Evolutionary conservation across 1,140 invertebrate genomes (phyloP).

Genomic region (Drosophila prosaltans): DNA sequence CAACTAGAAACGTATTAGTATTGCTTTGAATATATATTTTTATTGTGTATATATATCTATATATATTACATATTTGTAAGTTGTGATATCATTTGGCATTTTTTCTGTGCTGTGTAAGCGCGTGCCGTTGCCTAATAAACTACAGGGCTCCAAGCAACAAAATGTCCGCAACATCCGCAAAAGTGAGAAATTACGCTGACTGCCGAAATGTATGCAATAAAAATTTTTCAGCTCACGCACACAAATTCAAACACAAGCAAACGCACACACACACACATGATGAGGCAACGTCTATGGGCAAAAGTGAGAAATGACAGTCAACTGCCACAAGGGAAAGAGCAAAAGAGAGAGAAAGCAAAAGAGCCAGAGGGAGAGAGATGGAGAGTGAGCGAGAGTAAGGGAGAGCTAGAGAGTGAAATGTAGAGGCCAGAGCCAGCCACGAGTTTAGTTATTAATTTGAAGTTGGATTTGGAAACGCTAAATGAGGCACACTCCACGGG

Average conservation of each 20-base stretch:
- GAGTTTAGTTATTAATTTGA: constrained; percentile 60
- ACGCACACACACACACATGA: constrained; percentile 21
- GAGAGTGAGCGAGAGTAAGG: not conserved
- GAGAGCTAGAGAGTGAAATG: no score
- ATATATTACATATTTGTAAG: constrained; percentile 1
- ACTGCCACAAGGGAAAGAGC: constrained; percentile 15
- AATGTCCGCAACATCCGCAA: constrained; percentile 30
- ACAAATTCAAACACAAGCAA: constrained; percentile 21
- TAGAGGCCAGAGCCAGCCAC: constrained; percentile 31
- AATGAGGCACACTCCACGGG: constrained; percentile 44
- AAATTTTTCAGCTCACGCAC: constrained; percentile 79
- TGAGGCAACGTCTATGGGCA: constrained; percentile 56
- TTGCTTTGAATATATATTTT: not conserved
- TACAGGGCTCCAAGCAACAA: constrained; percentile 53
- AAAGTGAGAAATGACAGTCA: constrained; percentile 59
- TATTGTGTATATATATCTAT: not conserved
- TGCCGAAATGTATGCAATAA: constrained; percentile 81
- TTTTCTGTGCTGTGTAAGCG: constrained; percentile 15
- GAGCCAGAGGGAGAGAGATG: constrained; percentile 9
- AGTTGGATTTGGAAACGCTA: constrained; percentile 55
- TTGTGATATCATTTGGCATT: constrained; percentile 12
- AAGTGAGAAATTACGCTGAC: constrained; percentile 80
- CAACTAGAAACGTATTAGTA: no score
- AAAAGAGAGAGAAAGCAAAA: constrained; percentile 8
- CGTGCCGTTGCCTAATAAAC: constrained; percentile 71